These are phyloP conservation scores for Strigops habroptila DNA, from an alignment of 2,113 vertebrate species.

Conservation along the genomic window DNA sequence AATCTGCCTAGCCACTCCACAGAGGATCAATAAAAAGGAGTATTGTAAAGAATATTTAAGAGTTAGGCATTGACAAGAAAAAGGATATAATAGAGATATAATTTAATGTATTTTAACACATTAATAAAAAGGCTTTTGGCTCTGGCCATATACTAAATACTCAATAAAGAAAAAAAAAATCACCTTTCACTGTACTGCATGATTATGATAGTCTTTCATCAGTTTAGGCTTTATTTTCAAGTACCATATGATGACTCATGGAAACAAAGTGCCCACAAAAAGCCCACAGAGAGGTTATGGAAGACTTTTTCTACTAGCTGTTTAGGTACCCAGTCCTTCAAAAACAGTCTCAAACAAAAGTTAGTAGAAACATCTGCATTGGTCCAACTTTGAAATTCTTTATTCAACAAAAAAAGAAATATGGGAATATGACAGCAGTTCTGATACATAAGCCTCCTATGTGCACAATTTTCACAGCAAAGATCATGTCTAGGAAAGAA, in stretches of 20 bases:
- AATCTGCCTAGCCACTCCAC: not conserved
- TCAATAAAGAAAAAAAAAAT: not conserved
- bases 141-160: not conserved
- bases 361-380: not conserved
- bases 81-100: not conserved
- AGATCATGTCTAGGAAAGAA: not conserved
- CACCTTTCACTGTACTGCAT: not conserved
- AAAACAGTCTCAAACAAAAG: not conserved
- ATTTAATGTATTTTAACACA: not conserved
- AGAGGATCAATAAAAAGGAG: not conserved
- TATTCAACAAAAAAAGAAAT: not conserved
- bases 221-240: not conserved
- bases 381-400: not conserved
- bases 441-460: not conserved
- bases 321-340: not conserved
- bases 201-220: fast-evolving
- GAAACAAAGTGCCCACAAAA: not conserved
- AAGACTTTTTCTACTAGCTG: not conserved
- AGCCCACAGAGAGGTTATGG: not conserved
- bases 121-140: not conserved
- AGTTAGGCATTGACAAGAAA: not conserved
- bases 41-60: not conserved
- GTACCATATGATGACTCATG: fast-evolving
- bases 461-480: not conserved
- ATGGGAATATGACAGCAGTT: not conserved